Base-by-base conservation (phyloP, 2,888 invertebrate species). In the Nemapogon koenigi region DNA sequence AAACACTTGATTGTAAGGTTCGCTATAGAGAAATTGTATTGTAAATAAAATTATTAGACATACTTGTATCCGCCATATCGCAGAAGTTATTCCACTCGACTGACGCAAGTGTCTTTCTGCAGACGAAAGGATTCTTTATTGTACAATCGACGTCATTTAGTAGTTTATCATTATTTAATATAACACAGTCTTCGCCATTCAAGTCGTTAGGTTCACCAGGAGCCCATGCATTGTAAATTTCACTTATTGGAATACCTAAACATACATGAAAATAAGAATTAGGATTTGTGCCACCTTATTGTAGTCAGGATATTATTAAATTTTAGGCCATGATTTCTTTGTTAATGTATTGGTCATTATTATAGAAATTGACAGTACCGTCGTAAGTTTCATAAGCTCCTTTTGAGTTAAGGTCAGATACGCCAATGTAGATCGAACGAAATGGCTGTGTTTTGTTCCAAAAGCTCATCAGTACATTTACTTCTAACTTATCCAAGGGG, bases 81-180 rank as follows among this genome's bases (percentile, higher is more conserved):
- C 73, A 73, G 0, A 45, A 31, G 0, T 41, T 32, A 28, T 71
- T 70, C 73, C 72, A 73, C 7, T 64, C 50, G 6, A 73, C 38
- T 0, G 52, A 46, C 2, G 41, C 41, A 0, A 62, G 49, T 0
- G 51, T 50, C 42, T 69, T 75, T 47, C 67, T 71, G 50, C 75
- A 76, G 3, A 71, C 56, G 41, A 64, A 76, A 0, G 68, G 59
- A 31, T 47, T 51, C n/a, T 46, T 53, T 2, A 43, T 46, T 4
- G 41, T 28, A 35, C 75, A 75, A 1, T 37, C 28, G 11, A 52
- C 52, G 19, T 70, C 71, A 28, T 64, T 60, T 11, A 68, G 42
- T 1, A 43, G 46, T 0, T 57, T 57, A 2, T 33, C 26, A 1
- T 57, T 50, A 1, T 48, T 43, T 35, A 64, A 28, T 8, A 58